Conservation (phyloP, 2,888 invertebrate species). For the Scelioninae gen. 2 region DNA sequence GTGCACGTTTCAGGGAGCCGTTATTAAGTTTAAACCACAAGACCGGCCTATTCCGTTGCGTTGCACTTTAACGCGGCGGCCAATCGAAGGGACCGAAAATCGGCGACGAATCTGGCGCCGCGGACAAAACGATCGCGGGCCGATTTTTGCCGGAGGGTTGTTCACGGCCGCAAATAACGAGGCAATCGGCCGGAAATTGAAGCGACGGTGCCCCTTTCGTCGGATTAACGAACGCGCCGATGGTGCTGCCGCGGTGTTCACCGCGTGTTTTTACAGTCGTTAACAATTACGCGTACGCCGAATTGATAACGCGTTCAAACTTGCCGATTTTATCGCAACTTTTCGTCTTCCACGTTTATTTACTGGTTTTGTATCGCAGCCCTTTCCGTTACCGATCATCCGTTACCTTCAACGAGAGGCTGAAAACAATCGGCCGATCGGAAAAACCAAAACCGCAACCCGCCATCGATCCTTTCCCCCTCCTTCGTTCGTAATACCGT, state of each 20-base stretch:
- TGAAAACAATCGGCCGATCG: slow-evolving; percentile 6
- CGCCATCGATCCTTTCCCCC: too few relatives aligned
- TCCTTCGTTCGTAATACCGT: too few relatives aligned
- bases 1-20: slow-evolving; percentile 36
- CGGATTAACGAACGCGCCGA: slow-evolving; percentile 4
- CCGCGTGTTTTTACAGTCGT: too few relatives aligned
- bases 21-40: slow-evolving; percentile 49
- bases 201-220: too few relatives aligned
- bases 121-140: slow-evolving; percentile 6
- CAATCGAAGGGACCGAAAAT: slow-evolving; percentile 29
- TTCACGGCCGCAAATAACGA: slow-evolving; percentile 8
- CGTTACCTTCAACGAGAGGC: not conserved
- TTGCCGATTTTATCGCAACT: too few relatives aligned
- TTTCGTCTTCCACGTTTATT: not conserved
- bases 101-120: slow-evolving; percentile 17
- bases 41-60: slow-evolving; percentile 33
- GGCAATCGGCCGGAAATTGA: slow-evolving; percentile 7
- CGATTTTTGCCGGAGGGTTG: too few relatives aligned
- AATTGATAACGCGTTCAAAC: too few relatives aligned
- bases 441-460: too few relatives aligned
- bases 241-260: too few relatives aligned
- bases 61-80: slow-evolving; percentile 29
- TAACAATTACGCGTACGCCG: too few relatives aligned
- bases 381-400: not conserved
- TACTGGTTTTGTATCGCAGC: slow-evolving; percentile 3